These are phyloP conservation scores for Geodia barretti DNA, from an alignment of 37 sponge, comb jelly and placozoan genomes.

Conservation along the genomic window DNA sequence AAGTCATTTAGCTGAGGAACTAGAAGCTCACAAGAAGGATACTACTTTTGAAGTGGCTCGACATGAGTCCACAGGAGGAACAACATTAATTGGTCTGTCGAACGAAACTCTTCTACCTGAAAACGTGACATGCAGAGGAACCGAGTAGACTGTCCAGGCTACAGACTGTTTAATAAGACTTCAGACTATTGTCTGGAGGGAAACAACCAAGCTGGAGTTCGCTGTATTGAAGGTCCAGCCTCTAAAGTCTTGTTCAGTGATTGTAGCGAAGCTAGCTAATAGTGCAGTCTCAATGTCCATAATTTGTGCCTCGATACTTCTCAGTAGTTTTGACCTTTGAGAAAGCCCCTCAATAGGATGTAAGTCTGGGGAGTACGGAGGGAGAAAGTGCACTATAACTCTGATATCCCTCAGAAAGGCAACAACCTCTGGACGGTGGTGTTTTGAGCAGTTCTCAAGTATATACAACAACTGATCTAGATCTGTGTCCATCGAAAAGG, in stretches of 20 bases:
- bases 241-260: neutral
- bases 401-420: neutral
- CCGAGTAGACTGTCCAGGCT: neutral
- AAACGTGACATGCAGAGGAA: neutral
- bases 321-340: neutral
- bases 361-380: neutral
- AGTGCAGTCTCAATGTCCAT: neutral
- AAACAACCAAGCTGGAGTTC: neutral
- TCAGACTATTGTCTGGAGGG: neutral
- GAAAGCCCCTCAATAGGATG: neutral
- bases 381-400: neutral
- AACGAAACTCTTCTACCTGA: neutral
- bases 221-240: constrained; percentile 1
- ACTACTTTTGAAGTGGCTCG: no score
- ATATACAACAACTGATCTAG: no score
- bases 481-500: no score
- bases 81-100: neutral
- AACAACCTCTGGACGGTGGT: neutral
- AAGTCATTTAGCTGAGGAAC: no score
- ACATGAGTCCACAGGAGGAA: neutral
- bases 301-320: neutral
- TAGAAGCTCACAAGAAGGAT: no score
- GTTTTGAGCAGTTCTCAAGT: neutral
- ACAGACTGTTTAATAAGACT: neutral
- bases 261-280: neutral